A percentile compares a stretch with the other conserved stretches of the same genome.
phyloP scores from a whole-genome alignment of 2,113 vertebrate genomes.

The Nannospalax galili region DNA sequence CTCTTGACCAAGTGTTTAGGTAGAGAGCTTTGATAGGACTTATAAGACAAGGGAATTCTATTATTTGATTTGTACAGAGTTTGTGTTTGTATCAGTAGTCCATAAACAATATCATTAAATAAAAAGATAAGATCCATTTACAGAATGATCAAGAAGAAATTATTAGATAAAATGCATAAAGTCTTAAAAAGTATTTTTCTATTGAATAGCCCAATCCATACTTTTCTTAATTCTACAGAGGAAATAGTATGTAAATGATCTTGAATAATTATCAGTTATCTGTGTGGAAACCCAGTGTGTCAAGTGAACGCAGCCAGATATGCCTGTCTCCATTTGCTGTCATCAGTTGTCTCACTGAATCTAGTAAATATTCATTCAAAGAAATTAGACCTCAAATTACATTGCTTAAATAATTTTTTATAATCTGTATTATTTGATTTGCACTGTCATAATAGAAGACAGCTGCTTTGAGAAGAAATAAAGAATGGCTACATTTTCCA shows the following conservation, averaged over 20 bases:
- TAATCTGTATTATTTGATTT: not conserved
- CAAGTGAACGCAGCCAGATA: not conserved
- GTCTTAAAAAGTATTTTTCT: not conserved
- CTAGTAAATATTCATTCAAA: not conserved
- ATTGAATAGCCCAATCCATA: not conserved
- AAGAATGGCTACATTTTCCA: not conserved
- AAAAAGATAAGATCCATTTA: not conserved
- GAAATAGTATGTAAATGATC: not conserved
- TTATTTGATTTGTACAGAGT: not conserved
- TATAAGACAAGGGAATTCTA: not conserved
- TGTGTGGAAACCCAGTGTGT: not conserved
- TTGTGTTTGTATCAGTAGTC: not conserved
- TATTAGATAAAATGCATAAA: not conserved
- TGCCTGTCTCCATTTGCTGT: not conserved
- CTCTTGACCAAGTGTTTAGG: not conserved
- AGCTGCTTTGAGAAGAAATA: not conserved
- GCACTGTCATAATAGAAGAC: not conserved
- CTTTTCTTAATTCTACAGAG: not conserved
- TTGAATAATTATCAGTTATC: not conserved
- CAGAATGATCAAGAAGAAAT: not conserved
- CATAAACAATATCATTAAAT: not conserved
- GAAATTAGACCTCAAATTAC: not conserved
- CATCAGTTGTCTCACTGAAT: not conserved
- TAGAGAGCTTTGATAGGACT: not conserved
- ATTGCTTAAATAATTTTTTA: slow-evolving; percentile 28